Conservation (phyloP, 2,888 invertebrate genomes). For the Dasysyrphus tricinctus region DNA sequence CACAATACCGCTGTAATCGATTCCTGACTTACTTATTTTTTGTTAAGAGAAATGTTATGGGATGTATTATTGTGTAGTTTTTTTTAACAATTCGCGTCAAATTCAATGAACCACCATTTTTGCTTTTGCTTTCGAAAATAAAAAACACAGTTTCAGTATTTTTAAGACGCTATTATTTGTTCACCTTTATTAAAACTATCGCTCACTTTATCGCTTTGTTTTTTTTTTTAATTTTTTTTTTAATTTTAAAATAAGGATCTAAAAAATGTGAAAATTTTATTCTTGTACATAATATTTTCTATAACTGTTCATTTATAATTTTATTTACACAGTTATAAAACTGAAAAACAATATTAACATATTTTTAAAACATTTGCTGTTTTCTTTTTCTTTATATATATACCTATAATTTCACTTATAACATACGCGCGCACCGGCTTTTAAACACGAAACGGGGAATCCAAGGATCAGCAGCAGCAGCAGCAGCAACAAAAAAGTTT, state of each 20-base stretch:
- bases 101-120: too few relatives aligned
- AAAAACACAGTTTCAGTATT: too few relatives aligned
- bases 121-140: too few relatives aligned
- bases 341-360: slow-evolving; percentile 52
- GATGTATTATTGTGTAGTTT: too few relatives aligned
- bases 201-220: slow-evolving; percentile 50
- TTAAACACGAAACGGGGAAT: slow-evolving; percentile 44
- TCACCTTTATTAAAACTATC: slow-evolving; percentile 68
- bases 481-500: slow-evolving; percentile 24
- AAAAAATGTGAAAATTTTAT: slow-evolving; percentile 56
- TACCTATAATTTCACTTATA: slow-evolving; percentile 44
- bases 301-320: slow-evolving; percentile 43
- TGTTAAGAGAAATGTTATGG: too few relatives aligned
- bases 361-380: slow-evolving; percentile 39
- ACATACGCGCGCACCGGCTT: slow-evolving; percentile 59
- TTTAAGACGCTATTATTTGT: neutral
- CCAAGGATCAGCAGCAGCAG: slow-evolving; percentile 46
- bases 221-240: slow-evolving; percentile 14
- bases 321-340: slow-evolving; percentile 54
- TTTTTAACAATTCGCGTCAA: too few relatives aligned
- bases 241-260: slow-evolving; percentile 61
- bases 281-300: slow-evolving; percentile 39
- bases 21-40: too few relatives aligned
- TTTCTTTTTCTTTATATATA: slow-evolving; percentile 28
- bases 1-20: too few relatives aligned